A percentile compares a stretch with the other conserved stretches of the same genome.
These are phyloP conservation scores for Zosterops hypoxanthus DNA, from an alignment of 2,113 vertebrate genomes.

Conservation along the genomic window DNA sequence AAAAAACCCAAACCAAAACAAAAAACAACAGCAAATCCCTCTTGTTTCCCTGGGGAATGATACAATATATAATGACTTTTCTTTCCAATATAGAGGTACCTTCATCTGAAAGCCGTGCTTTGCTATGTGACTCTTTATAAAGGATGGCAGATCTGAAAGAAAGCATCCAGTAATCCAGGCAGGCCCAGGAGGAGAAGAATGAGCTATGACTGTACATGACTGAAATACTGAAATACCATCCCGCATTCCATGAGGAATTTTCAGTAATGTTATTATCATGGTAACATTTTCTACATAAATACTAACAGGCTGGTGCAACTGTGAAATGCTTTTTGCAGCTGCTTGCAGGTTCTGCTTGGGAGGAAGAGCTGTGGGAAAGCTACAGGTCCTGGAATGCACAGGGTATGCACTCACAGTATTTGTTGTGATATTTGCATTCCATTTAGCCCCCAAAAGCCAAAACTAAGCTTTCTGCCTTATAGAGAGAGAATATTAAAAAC, in stretches of 20 bases:
- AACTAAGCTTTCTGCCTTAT: not conserved
- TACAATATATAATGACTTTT: not conserved
- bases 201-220: not conserved
- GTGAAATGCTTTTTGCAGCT: not conserved
- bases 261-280: not conserved
- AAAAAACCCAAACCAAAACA: not conserved
- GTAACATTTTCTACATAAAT: not conserved
- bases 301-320: not conserved
- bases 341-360: not conserved
- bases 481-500: not conserved
- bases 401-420: not conserved
- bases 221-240: not conserved
- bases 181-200: not conserved
- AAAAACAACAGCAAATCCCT: not conserved
- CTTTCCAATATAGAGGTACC: not conserved
- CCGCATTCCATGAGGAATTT: not conserved
- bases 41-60: not conserved
- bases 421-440: not conserved
- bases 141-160: not conserved
- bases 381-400: not conserved
- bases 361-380: not conserved
- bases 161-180: not conserved
- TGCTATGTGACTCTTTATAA: not conserved
- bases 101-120: not conserved
- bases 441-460: not conserved